Conservation (phyloP, 2,888 invertebrate species). For the Apodemia duryi region DNA sequence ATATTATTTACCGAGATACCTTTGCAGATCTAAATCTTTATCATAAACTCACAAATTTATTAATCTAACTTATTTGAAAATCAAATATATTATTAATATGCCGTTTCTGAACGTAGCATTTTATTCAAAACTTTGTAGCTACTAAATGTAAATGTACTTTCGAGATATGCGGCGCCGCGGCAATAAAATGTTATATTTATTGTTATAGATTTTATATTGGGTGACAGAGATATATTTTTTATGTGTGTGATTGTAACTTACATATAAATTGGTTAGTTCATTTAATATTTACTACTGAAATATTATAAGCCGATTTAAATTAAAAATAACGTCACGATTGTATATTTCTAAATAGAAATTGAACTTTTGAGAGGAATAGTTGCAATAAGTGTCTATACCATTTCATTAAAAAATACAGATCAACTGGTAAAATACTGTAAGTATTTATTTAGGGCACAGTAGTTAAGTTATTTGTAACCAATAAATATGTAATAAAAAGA, state of each 20-base stretch:
- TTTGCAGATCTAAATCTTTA: not conserved
- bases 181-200: conserved; percentile 30
- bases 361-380: too few species aligned
- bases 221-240: conserved; percentile 24
- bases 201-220: conserved; percentile 27
- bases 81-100: conserved; percentile 15
- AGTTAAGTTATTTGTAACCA: too few species aligned
- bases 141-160: conserved; percentile 29
- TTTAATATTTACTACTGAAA: conserved; percentile 9
- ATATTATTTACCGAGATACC: not conserved
- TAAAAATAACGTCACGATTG: too few species aligned
- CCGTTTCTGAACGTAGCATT: conserved; percentile 19
- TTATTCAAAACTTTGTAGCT: conserved; percentile 25
- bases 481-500: too few species aligned
- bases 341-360: too few species aligned
- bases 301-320: not conserved
- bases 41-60: not conserved
- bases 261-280: conserved; percentile 17
- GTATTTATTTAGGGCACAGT: too few species aligned
- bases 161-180: conserved; percentile 20
- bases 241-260: conserved; percentile 18
- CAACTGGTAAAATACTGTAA: too few species aligned
- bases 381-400: too few species aligned
- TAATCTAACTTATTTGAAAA: conserved; percentile 1
- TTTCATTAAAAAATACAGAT: too few species aligned